Evolutionary conservation across 2,888 invertebrate species (phyloP), one percentile per base, ranked within the genome.

Genomic region (Brachyopa scutellaris): DNA sequence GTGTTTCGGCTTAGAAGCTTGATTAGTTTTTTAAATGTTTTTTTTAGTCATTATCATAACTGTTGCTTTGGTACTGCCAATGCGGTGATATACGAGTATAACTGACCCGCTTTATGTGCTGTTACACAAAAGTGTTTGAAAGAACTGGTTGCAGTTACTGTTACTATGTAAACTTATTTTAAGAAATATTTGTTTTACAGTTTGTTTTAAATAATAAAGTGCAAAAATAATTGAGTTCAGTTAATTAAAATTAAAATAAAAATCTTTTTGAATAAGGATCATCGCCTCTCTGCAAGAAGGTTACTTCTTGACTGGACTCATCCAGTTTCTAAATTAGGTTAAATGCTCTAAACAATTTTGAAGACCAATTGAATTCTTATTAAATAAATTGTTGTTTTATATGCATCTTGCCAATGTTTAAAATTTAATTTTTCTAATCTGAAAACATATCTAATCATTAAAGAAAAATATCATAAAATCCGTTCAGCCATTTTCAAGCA

Each of bases 111-210:
- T 57, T n/a, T 51, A n/a, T 33, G 49, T 59, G 49, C 47, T 61
- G 51, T 53, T 73, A 49, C 40, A 47, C 17, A 13, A n/a, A 29
- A 13, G 66, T 45, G 36, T 66, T 64, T 51, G 19, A 57, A 13
- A 45, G 17, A 62, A 31, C 57, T 31, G 13, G 36, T 40, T 55
- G 55, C 53, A 53, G 59, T 49, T 61, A 67, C 15, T 23, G 49
- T 67, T 61, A 69, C 45, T n/a, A n/a, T n/a, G n/a, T 67, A 57
- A 67, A 51, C 38, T 61, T 49, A 49, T n/a, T 49, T 77, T 36
- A 23, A 61, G 15, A 66, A 51, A 74, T 15, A 53, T 42, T 40
- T 17, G 33, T 33, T 51, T 36, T 61, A 61, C 7, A 26, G 8
- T 55, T 42, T 15, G n/a, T 21, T 36, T 38, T 8, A 31, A 42